A percentile compares a stretch with the other conserved stretches of the same genome.
phyloP scores from a whole-genome alignment of 1,140 invertebrate genomes.

The Thaumatotibia leucotreta region DNA sequence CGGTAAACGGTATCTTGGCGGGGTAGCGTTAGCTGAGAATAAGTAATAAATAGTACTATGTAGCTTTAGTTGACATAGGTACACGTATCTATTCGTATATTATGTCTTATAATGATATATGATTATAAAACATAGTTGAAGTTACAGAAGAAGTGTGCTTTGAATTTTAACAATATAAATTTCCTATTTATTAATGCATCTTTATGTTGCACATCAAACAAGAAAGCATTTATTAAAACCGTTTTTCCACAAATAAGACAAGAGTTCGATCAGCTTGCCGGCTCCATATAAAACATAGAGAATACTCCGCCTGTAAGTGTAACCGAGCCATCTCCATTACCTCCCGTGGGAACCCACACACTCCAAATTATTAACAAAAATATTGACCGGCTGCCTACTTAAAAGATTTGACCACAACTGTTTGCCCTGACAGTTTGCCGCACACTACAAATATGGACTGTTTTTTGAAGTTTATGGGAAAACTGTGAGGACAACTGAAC shows the following conservation, averaged over 20 bases:
- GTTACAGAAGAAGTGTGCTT: too few relatives aligned
- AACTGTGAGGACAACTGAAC: slow-evolving; percentile 22
- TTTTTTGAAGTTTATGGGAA: slow-evolving; percentile 64
- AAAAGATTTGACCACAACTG: slow-evolving; percentile 67
- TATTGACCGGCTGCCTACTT: slow-evolving; percentile 72
- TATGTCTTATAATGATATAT: too few relatives aligned
- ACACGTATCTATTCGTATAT: too few relatives aligned
- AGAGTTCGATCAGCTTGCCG: neutral
- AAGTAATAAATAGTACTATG: too few relatives aligned
- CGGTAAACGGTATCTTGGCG: neutral
- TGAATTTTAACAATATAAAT: too few relatives aligned
- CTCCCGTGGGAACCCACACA: slow-evolving; percentile 55
- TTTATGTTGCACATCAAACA: too few relatives aligned
- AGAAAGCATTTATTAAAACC: too few relatives aligned
- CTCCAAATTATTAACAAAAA: slow-evolving; percentile 73
- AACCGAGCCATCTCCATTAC: slow-evolving; percentile 51
- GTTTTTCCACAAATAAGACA: too few relatives aligned
- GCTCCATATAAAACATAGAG: neutral
- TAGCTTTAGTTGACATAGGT: too few relatives aligned
- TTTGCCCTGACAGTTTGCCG: slow-evolving; percentile 62
- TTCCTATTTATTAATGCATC: too few relatives aligned
- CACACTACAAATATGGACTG: slow-evolving; percentile 56
- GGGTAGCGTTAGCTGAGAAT: neutral
- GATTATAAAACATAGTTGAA: too few relatives aligned
- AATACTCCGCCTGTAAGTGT: slow-evolving; percentile 42